phyloP scores from a whole-genome alignment of 2,797 vertebrate species.

The Uromys caudimaculatus region DNA sequence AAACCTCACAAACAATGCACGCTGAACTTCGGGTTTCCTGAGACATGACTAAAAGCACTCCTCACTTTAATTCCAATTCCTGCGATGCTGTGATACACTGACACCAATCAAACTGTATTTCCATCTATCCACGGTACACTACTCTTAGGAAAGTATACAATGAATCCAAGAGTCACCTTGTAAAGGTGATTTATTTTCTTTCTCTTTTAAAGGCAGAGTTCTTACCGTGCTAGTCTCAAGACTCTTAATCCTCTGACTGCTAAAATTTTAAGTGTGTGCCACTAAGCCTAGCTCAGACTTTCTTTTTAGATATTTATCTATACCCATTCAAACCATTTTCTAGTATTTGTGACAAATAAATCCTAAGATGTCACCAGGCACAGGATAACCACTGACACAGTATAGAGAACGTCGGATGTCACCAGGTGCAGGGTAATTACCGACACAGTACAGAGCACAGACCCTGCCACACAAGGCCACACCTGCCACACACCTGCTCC shows the following conservation, averaged over 20 bases:
- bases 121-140: not conserved
- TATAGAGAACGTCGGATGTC: accelerated
- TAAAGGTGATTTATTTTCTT: not conserved
- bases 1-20: not conserved
- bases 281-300: not conserved
- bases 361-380: accelerated
- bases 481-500: constrained; percentile 88
- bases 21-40: not conserved
- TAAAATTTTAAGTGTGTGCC: not conserved
- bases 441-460: accelerated
- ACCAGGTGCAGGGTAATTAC: accelerated
- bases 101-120: not conserved
- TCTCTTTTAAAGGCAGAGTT: not conserved
- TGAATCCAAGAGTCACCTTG: not conserved
- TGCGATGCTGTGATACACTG: accelerated
- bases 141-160: too few relatives aligned
- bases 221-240: not conserved
- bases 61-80: not conserved
- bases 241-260: not conserved
- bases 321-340: not conserved
- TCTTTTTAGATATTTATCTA: not conserved
- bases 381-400: accelerated
- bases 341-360: not conserved
- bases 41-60: not conserved
- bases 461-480: too few relatives aligned